These are phyloP conservation scores for Sphenopsis melanotis DNA, from an alignment of 2,797 vertebrate genomes.

Conservation along the genomic window DNA sequence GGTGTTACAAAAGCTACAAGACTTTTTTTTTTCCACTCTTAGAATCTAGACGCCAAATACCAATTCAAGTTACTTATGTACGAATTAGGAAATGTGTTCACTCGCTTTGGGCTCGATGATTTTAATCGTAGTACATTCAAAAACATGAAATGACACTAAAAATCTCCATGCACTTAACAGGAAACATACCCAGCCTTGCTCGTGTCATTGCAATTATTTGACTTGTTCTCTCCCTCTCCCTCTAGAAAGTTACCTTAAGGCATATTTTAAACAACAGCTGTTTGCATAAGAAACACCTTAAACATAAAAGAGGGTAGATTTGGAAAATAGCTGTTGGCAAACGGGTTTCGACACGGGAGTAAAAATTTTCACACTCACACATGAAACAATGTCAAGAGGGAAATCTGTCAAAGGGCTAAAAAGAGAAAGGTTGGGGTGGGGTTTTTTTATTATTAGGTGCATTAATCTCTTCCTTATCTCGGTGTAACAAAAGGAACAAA, in stretches of 20 bases:
- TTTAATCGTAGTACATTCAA: background rate
- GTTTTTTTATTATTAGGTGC: background rate
- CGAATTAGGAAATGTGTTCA: background rate
- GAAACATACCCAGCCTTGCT: background rate
- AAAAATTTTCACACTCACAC: background rate
- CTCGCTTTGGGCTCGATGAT: background rate
- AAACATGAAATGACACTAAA: background rate
- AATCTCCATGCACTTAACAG: background rate
- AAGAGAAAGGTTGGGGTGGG: background rate
- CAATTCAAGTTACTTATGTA: background rate
- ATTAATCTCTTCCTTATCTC: background rate
- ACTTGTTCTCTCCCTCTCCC: background rate
- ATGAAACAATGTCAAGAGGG: background rate
- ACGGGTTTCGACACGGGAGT: background rate
- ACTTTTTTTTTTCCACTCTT: background rate
- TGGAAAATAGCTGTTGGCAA: slow-evolving; percentile 1
- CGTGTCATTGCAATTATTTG: background rate
- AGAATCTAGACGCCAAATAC: background rate
- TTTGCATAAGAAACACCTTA: background rate
- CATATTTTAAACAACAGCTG: slow-evolving; percentile 26
- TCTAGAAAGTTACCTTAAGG: slow-evolving; percentile 33
- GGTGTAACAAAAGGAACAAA: background rate
- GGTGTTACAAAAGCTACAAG: background rate
- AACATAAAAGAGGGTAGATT: background rate
- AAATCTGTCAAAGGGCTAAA: background rate